A percentile compares a stretch with the other conserved stretches of the same genome.
These are phyloP conservation scores for Criorhina ranunculi DNA, from an alignment of 2,888 invertebrate species.

Conservation along the genomic window DNA sequence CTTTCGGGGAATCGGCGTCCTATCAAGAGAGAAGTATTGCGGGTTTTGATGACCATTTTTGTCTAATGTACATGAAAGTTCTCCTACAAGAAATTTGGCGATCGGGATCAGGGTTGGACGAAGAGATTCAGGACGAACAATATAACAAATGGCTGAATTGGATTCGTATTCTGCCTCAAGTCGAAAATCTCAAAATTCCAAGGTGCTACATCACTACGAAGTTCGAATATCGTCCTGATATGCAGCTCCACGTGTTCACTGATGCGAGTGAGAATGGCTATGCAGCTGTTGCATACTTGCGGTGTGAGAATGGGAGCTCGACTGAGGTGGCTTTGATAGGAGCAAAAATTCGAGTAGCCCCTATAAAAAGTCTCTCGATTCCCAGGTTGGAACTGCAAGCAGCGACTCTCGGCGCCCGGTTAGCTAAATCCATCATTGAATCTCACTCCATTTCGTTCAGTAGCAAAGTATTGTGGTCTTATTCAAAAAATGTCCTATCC, in stretches of 20 bases:
- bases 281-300: background rate
- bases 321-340: background rate
- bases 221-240: background rate
- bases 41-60: too few relatives aligned
- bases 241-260: background rate
- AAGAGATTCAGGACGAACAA: background rate
- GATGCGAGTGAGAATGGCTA: background rate
- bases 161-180: background rate
- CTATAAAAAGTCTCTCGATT: background rate
- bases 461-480: too few relatives aligned
- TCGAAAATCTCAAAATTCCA: constrained; percentile 6
- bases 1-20: background rate
- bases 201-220: constrained; percentile 11
- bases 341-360: background rate
- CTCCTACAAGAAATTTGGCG: constrained; percentile 13
- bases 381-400: background rate
- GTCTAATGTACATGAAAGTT: constrained; percentile 6
- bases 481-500: too few relatives aligned
- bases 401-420: background rate
- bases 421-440: background rate
- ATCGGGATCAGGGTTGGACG: too few relatives aligned
- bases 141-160: constrained; percentile 14
- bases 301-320: background rate
- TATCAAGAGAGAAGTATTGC: too few relatives aligned
- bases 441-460: background rate